phyloP scores from a whole-genome alignment of 92 coral and sea anemone genomes.

The Epizoanthus scotinus region DNA sequence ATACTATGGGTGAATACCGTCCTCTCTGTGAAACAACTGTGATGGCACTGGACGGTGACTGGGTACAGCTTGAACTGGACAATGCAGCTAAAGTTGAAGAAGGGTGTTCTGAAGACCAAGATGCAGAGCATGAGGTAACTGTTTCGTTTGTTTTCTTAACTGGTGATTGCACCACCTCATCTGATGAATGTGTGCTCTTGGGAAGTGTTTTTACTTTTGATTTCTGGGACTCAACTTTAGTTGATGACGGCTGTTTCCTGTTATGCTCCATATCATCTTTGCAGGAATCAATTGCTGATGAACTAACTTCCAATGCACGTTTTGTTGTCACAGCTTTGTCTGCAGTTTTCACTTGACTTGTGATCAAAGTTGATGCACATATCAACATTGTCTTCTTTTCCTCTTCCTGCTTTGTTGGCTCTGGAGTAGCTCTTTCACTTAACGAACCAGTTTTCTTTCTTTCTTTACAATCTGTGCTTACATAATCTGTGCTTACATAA shows the following conservation, averaged over 20 bases:
- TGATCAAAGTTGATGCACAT: background rate
- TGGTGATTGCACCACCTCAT: background rate
- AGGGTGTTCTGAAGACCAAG: background rate
- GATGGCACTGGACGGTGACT: slow-evolving; percentile 23
- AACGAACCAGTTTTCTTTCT: background rate
- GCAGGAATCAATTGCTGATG: background rate
- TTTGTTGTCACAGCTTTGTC: background rate
- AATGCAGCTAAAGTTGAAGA: background rate
- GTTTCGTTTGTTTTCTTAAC: no score
- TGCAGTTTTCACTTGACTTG: background rate
- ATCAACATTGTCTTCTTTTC: background rate
- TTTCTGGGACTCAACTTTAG: background rate
- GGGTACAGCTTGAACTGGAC: background rate
- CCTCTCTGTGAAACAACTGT: slow-evolving; percentile 37
- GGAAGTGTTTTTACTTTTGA: background rate
- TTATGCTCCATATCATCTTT: background rate
- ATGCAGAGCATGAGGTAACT: no score
- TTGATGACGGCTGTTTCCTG: background rate
- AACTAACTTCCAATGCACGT: background rate
- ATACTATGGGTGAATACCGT: background rate
- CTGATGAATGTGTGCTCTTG: background rate
- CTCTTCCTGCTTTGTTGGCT: background rate
- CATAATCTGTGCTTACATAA: background rate
- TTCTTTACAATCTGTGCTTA: background rate
- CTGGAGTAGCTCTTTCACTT: background rate